Percentiles rank a stretch among this genome's conserved stretches.
phyloP scores from a whole-genome alignment of 2,797 vertebrate genomes.

The Ceyx erithaca region DNA sequence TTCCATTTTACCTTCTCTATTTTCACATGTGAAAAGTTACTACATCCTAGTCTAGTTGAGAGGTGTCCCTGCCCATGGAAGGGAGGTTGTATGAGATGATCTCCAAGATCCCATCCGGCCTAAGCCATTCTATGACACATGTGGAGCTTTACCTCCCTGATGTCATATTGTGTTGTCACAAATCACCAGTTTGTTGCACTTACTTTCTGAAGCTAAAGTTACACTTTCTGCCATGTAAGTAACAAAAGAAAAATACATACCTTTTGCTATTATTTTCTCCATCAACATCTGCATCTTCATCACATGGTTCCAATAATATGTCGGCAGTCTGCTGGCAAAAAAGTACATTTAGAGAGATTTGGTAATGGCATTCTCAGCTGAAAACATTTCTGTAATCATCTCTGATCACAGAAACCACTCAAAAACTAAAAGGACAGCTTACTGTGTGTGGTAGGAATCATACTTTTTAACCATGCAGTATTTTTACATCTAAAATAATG shows the following conservation, averaged over 20 bases:
- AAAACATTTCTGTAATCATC: background rate
- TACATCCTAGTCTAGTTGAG: no score
- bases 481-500: background rate
- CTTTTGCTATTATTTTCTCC: conserved; percentile 86
- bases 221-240: background rate
- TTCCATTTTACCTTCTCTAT: background rate
- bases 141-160: background rate
- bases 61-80: no score
- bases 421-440: background rate
- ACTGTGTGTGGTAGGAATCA: background rate
- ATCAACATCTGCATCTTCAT: conserved; percentile 82
- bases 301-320: conserved; percentile 81
- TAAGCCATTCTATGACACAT: no score
- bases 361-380: background rate
- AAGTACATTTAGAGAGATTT: background rate
- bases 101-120: no score
- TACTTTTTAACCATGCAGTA: background rate
- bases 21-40: background rate
- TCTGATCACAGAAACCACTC: background rate
- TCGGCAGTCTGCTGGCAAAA: conserved; percentile 73
- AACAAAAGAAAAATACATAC: conserved; percentile 72
- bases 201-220: background rate
- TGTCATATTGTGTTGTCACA: background rate
- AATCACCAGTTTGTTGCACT: background rate
- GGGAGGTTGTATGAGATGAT: no score